Conservation (phyloP, 2,113 vertebrate species). For the Aphelocoma coerulescens region DNA sequence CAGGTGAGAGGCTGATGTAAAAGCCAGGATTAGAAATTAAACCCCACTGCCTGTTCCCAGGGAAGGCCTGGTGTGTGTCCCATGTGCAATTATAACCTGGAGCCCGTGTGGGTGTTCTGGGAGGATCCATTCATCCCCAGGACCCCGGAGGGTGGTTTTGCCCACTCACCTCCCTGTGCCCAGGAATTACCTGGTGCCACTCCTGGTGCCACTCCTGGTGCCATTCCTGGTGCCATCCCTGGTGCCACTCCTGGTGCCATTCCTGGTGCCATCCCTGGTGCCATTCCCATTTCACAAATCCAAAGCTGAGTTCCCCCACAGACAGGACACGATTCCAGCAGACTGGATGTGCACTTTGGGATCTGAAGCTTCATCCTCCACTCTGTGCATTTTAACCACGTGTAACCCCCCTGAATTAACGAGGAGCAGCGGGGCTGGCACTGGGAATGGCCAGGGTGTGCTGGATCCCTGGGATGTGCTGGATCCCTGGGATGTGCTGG, state of each 20-base stretch:
- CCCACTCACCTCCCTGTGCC: rapidly evolving
- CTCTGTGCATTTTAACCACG: background rate
- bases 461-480: background rate
- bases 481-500: background rate
- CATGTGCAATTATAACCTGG: rapidly evolving
- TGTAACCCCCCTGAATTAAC: background rate
- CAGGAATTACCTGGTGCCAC: background rate
- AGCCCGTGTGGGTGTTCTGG: rapidly evolving
- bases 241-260: background rate
- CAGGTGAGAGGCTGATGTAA: background rate
- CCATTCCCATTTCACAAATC: background rate
- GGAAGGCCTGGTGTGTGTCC: background rate
- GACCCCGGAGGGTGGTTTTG: rapidly evolving
- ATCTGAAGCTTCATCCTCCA: background rate
- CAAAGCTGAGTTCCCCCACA: background rate
- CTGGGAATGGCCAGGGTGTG: background rate
- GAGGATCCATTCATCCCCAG: background rate
- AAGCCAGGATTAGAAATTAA: background rate
- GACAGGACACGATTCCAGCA: background rate
- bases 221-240: background rate
- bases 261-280: background rate
- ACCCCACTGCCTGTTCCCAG: background rate
- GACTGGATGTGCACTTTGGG: background rate
- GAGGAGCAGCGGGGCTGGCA: background rate
- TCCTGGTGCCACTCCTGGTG: background rate